phyloP scores from a whole-genome alignment of 2,113 vertebrate genomes.

The Sula dactylatra region DNA sequence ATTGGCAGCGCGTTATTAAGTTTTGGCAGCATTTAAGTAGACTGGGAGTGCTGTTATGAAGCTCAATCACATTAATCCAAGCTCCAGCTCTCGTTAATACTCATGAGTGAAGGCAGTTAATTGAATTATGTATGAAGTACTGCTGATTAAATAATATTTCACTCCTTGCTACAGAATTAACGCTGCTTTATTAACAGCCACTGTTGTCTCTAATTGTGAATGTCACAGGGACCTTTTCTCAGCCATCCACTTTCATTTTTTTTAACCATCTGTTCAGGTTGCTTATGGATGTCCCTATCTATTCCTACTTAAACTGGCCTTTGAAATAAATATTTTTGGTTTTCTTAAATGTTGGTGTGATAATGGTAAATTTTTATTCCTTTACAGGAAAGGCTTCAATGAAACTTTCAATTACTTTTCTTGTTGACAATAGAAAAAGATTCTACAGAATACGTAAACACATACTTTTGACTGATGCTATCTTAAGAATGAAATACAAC shows the following conservation, averaged over 20 bases:
- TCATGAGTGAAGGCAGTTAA: slow-evolving; percentile 79
- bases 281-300: background rate
- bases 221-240: slow-evolving; percentile 68
- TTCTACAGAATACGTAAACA: background rate
- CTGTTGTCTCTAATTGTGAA: slow-evolving; percentile 65
- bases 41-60: slow-evolving; percentile 72
- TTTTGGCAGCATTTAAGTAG: slow-evolving; percentile 73
- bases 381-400: background rate
- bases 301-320: background rate
- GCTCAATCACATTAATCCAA: slow-evolving; percentile 71
- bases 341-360: background rate
- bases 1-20: slow-evolving; percentile 77
- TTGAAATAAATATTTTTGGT: background rate
- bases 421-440: background rate
- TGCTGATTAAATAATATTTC: slow-evolving; percentile 83
- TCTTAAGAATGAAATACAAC: background rate
- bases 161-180: slow-evolving; percentile 73
- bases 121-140: slow-evolving; percentile 83
- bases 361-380: background rate
- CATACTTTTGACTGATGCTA: background rate
- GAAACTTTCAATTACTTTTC: background rate
- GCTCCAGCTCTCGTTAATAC: slow-evolving; percentile 75
- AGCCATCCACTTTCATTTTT: slow-evolving; percentile 23
- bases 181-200: slow-evolving; percentile 71
- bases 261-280: slow-evolving; percentile 56